phyloP scores from a whole-genome alignment of 2,797 vertebrate genomes.

The Alexandromys oeconomus region DNA sequence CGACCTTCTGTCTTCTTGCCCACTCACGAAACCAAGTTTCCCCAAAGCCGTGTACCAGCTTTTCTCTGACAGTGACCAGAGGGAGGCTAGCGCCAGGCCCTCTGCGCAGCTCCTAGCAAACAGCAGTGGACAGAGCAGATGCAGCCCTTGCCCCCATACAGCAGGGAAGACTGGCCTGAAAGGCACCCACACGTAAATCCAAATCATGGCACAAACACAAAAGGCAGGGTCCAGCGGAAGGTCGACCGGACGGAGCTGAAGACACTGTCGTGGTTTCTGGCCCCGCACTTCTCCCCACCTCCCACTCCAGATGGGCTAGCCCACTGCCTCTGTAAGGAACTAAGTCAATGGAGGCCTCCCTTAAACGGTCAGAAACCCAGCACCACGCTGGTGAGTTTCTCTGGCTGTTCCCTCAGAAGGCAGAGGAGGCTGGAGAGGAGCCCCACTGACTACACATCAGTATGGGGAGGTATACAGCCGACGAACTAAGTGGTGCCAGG shows the following conservation, averaged over 20 bases:
- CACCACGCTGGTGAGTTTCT: not conserved
- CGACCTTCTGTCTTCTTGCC: not conserved
- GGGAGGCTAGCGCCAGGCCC: not conserved
- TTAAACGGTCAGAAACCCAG: not conserved
- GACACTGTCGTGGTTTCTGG: not conserved
- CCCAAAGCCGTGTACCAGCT: not conserved
- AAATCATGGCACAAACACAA: not conserved
- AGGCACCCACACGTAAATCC: not conserved
- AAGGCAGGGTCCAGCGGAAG: not conserved
- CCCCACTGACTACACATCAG: too few species aligned
- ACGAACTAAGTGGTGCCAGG: not conserved
- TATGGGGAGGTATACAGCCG: not conserved
- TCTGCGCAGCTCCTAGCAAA: not conserved
- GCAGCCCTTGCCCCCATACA: fast-evolving
- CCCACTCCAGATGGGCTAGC: not conserved
- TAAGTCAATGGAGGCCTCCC: not conserved
- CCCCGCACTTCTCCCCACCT: not conserved
- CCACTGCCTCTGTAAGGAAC: not conserved
- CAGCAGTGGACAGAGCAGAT: not conserved
- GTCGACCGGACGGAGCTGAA: not conserved
- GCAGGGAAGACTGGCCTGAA: not conserved
- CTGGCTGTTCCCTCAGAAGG: not conserved
- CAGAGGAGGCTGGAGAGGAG: not conserved
- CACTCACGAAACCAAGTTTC: not conserved
- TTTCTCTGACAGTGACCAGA: not conserved